Evolutionary conservation across 2,888 invertebrate genomes (phyloP).

Genomic region (Zygogramma bicolorata): DNA sequence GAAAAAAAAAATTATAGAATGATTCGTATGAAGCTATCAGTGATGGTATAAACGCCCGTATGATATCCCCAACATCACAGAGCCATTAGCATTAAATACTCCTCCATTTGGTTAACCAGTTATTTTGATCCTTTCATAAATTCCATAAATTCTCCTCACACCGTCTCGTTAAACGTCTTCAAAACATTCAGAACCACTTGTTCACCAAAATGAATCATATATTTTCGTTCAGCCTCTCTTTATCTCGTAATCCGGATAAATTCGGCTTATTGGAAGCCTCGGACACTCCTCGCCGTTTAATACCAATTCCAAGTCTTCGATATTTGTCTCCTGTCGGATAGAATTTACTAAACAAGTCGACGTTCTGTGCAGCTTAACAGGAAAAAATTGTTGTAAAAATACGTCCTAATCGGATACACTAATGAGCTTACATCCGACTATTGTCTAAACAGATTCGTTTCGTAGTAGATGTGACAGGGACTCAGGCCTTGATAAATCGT

Average conservation of each 20-base stretch:
- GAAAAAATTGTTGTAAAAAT: conserved; percentile 18
- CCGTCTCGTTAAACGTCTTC: neutral
- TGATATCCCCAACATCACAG: no score
- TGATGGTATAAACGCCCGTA: no score
- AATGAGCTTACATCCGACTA: conserved; percentile 61
- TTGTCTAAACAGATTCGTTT: conserved; percentile 58
- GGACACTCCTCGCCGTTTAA: conserved; percentile 36
- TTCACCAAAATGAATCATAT: conserved; percentile 1
- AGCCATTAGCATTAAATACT: no score
- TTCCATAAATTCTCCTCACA: neutral
- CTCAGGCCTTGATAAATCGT: conserved; percentile 17
- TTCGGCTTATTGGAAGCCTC: conserved; percentile 37
- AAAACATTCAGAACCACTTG: neutral
- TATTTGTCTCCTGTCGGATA: conserved; percentile 39
- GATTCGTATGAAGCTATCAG: no score
- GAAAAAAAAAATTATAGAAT: no score
- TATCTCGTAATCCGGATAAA: conserved; percentile 39
- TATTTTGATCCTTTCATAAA: neutral
- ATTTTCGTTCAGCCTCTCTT: neutral
- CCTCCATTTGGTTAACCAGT: neutral
- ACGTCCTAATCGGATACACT: conserved; percentile 59
- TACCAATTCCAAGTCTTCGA: conserved; percentile 24
- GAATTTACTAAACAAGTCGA: conserved; percentile 20
- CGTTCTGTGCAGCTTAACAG: conserved; percentile 15
- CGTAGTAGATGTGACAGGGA: conserved; percentile 35